Conservation (phyloP, 1,140 invertebrate genomes). For the Drosophila seguyi region DNA sequence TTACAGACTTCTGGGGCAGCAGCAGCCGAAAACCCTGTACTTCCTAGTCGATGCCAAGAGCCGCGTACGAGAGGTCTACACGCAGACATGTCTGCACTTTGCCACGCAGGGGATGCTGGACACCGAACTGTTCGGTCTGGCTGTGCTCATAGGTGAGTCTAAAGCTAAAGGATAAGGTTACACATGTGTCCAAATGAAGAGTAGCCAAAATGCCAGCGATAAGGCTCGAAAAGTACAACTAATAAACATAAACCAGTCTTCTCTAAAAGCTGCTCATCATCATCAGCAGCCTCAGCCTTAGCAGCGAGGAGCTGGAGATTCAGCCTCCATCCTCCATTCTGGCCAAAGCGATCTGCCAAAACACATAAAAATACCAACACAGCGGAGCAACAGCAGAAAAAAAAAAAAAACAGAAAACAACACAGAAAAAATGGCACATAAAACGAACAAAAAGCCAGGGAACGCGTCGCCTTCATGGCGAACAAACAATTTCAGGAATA, state of each 20-base stretch:
- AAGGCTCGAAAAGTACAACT: slow-evolving; percentile 80
- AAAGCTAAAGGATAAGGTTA: background rate
- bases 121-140: slow-evolving; percentile 93
- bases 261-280: slow-evolving; percentile 80
- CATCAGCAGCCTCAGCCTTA: slow-evolving; percentile 43
- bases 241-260: slow-evolving; percentile 84
- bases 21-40: slow-evolving; percentile 85
- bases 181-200: slow-evolving; percentile 12
- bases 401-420: background rate
- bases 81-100: slow-evolving; percentile 92
- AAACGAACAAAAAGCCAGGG: slow-evolving; percentile 64
- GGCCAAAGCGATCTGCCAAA: slow-evolving; percentile 68
- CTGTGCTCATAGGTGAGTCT: slow-evolving; percentile 91
- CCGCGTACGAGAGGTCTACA: slow-evolving; percentile 92
- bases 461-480: slow-evolving; percentile 71
- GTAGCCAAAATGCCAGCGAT: slow-evolving; percentile 64
- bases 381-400: slow-evolving; percentile 30
- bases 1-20: slow-evolving; percentile 82
- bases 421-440: slow-evolving; percentile 60
- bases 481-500: slow-evolving; percentile 79
- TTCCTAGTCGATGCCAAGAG: slow-evolving; percentile 90
- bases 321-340: slow-evolving; percentile 32
- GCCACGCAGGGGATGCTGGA: slow-evolving; percentile 92
- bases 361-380: slow-evolving; percentile 79
- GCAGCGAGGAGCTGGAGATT: background rate